A percentile compares a stretch with the other conserved stretches of the same genome.
These are phyloP conservation scores for Lymantria monacha DNA, from an alignment of 2,888 invertebrate species.

Conservation along the genomic window DNA sequence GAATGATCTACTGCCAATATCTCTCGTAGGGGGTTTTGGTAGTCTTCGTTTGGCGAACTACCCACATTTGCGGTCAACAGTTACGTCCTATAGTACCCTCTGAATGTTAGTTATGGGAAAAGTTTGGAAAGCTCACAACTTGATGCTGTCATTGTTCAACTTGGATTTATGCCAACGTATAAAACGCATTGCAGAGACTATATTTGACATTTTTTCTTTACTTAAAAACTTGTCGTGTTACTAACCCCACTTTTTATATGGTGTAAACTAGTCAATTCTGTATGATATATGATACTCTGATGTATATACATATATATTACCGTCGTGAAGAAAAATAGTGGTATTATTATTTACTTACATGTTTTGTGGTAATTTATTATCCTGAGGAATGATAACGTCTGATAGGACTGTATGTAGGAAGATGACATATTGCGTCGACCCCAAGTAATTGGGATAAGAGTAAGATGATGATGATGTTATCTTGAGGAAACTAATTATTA, in stretches of 20 bases:
- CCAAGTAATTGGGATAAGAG: too few species aligned
- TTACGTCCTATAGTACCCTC: constrained; percentile 26
- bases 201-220: constrained; percentile 31
- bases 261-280: background rate
- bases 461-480: too few species aligned
- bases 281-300: background rate
- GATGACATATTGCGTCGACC: too few species aligned
- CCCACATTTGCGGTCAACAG: constrained; percentile 30
- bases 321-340: background rate
- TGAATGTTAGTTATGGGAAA: constrained; percentile 38
- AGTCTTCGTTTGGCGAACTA: constrained; percentile 20
- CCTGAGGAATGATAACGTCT: too few species aligned
- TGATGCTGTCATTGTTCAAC: constrained; percentile 59
- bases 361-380: too few species aligned
- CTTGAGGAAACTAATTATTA: too few species aligned
- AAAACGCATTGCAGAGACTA: constrained; percentile 60
- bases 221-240: constrained; percentile 3
- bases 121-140: constrained; percentile 52
- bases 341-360: constrained; percentile 34
- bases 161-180: constrained; percentile 66
- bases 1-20: constrained; percentile 7
- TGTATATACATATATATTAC: background rate
- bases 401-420: too few species aligned
- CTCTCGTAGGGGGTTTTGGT: constrained; percentile 10
- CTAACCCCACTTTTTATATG: constrained; percentile 3